phyloP scores from a whole-genome alignment of 2,113 vertebrate genomes.

The Tringa solitaria region DNA sequence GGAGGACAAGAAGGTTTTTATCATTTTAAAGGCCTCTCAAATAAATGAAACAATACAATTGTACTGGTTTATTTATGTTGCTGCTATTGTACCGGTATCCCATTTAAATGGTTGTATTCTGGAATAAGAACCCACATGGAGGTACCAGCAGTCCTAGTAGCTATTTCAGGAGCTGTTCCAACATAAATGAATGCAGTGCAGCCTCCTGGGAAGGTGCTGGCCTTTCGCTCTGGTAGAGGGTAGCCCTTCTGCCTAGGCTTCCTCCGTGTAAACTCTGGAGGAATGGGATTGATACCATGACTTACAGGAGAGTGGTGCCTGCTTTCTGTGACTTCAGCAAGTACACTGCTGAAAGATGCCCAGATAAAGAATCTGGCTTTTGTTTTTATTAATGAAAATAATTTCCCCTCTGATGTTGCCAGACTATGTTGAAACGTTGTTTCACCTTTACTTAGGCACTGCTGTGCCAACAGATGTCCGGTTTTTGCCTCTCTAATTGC shows the following conservation, averaged over 20 bases:
- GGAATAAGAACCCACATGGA: neutral
- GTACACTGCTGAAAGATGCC: neutral
- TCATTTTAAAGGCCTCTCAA: slow-evolving; percentile 32
- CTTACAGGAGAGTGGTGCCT: neutral
- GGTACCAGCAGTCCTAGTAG: neutral
- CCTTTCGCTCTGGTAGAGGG: neutral
- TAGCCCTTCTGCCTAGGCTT: neutral
- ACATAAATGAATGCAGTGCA: neutral
- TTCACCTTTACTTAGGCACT: neutral
- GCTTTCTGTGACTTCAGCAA: neutral
- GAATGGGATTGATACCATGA: neutral
- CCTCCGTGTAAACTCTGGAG: rapidly evolving
- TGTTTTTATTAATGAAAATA: neutral
- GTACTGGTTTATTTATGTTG: slow-evolving; percentile 7
- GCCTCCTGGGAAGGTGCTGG: neutral
- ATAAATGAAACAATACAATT: slow-evolving; percentile 1
- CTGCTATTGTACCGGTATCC: neutral
- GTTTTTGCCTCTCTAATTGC: neutral
- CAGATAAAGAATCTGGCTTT: neutral
- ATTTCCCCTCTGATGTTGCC: neutral
- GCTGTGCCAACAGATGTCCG: slow-evolving; percentile 27
- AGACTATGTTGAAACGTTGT: neutral
- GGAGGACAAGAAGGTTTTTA: neutral
- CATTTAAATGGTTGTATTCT: slow-evolving; percentile 1
- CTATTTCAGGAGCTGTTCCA: neutral